Conservation (phyloP, 2,113 vertebrate genomes). For the rat (Rattus norvegicus) region DNA sequence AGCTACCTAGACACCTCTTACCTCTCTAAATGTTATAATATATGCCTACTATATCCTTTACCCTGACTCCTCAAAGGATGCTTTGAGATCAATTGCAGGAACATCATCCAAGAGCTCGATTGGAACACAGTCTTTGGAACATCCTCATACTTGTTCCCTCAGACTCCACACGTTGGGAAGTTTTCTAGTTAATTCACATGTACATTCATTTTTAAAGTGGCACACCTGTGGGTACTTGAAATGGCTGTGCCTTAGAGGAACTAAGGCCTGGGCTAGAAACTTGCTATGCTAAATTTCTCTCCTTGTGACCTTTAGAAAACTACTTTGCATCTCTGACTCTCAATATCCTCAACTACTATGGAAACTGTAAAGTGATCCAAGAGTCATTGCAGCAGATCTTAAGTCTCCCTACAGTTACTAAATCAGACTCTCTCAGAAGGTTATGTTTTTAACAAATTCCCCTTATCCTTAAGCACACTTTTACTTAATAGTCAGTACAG, state of each 20-base stretch:
- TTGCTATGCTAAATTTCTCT: neutral
- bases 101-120: neutral
- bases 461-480: neutral
- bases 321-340: constrained; percentile 22
- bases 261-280: constrained; percentile 24
- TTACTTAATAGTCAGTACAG: neutral
- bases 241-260: neutral
- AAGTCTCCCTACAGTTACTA: neutral
- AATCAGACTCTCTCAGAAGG: constrained; percentile 51
- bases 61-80: neutral
- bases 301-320: constrained; percentile 7
- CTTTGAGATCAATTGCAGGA: neutral
- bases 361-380: neutral
- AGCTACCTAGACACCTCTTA: neutral
- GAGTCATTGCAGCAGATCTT: neutral
- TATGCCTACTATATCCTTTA: neutral
- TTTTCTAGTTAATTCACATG: neutral
- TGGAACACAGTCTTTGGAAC: neutral
- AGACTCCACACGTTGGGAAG: neutral
- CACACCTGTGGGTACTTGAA: neutral
- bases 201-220: neutral
- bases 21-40: neutral
- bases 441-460: constrained; percentile 50
- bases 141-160: neutral
- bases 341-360: constrained; percentile 8